A percentile compares a stretch with the other conserved stretches of the same genome.
Conservation (phyloP, 1,140 invertebrate species). For the Helicorthomorpha holstii region DNA sequence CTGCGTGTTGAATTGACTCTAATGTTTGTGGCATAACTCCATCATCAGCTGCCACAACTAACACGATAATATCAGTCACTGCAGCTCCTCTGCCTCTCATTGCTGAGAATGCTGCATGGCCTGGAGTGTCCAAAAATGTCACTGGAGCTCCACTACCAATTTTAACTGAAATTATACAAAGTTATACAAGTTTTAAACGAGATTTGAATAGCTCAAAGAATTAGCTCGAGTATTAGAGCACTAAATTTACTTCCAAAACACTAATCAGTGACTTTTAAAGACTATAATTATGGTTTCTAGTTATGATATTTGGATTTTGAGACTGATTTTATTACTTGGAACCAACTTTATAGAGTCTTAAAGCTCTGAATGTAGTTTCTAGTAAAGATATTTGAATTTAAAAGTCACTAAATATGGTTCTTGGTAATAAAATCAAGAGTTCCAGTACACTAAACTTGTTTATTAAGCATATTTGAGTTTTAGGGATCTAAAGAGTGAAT, state of each 20-base stretch:
- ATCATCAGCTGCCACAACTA: constrained; percentile 97
- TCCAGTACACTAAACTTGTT: no score
- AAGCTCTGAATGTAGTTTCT: no score
- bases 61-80: constrained; percentile 83
- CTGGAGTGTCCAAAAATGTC: constrained; percentile 98
- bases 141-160: no score
- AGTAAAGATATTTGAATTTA: no score
- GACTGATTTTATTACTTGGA: no score
- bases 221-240: not conserved
- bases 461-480: no score
- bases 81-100: constrained; percentile 83
- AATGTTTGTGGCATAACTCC: constrained; percentile 95
- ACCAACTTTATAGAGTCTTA: no score
- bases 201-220: constrained; percentile 39
- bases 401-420: no score
- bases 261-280: not conserved
- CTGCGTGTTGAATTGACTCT: constrained; percentile 36
- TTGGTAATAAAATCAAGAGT: no score
- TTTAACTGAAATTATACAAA: no score
- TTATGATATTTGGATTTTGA: no score
- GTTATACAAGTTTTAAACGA: constrained; percentile 41
- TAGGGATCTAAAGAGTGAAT: no score
- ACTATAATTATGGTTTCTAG: not conserved
- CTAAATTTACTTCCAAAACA: not conserved
- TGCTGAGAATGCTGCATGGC: constrained; percentile 85